phyloP scores from a whole-genome alignment of 2,888 invertebrate genomes.

The Agrotis segetum region DNA sequence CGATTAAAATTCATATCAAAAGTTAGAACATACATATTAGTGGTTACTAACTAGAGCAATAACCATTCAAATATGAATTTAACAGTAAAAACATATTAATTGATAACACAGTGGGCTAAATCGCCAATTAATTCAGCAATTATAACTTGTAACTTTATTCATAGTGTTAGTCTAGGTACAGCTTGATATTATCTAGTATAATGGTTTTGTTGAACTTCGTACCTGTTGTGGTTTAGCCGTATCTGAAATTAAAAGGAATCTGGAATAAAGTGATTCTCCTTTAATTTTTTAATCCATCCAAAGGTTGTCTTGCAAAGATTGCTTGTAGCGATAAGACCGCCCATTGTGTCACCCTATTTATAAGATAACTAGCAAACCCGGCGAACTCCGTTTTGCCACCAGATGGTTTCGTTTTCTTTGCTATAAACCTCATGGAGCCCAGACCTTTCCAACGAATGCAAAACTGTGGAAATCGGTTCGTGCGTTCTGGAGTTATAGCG shows the following conservation, averaged over 20 bases:
- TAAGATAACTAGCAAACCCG: no score
- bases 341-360: no score
- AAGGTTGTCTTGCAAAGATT: no score
- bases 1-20: conserved; percentile 36
- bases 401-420: no score
- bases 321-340: no score
- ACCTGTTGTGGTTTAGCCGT: no score
- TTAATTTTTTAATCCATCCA: no score
- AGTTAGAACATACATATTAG: conserved; percentile 21
- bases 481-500: no score
- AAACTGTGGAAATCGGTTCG: no score
- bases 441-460: no score
- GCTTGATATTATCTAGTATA: conserved; percentile 1
- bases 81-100: conserved; percentile 54
- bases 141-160: conserved; percentile 59
- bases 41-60: conserved; percentile 20
- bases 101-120: conserved; percentile 49
- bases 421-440: no score
- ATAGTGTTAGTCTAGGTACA: conserved; percentile 40
- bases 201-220: neutral
- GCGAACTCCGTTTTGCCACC: no score
- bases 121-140: conserved; percentile 63
- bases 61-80: conserved; percentile 10
- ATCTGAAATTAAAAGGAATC: neutral
- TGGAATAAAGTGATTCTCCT: neutral